Percentiles rank a stretch among this genome's conserved stretches.
These are phyloP conservation scores for Luidia sarsii DNA, from an alignment of 53 echinoderm and acorn worm species.

Conservation along the genomic window DNA sequence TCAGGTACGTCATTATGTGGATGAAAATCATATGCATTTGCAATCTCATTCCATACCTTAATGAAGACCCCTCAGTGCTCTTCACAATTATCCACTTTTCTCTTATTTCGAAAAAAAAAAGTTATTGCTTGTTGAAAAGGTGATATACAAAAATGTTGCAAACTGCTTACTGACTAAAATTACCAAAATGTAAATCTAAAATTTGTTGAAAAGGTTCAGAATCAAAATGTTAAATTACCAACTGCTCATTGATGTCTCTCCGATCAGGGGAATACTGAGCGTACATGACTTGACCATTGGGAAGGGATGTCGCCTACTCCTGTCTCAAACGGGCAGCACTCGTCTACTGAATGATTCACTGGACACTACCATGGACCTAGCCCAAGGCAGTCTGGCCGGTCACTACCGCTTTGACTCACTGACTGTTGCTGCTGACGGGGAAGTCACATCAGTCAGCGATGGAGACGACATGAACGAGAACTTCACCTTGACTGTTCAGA, in stretches of 20 bases:
- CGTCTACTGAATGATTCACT: slow-evolving; percentile 65
- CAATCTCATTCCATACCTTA: too few relatives aligned
- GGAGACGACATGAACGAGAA: slow-evolving; percentile 50
- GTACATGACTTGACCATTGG: slow-evolving; percentile 81
- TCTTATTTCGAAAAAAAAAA: too few relatives aligned
- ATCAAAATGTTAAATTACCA: too few relatives aligned
- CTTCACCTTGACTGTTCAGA: slow-evolving; percentile 67
- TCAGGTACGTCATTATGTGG: slow-evolving; percentile 82
- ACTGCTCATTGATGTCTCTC: too few relatives aligned
- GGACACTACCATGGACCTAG: slow-evolving; percentile 55
- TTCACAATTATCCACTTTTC: neutral
- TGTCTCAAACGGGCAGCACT: slow-evolving; percentile 73
- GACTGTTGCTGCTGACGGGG: slow-evolving; percentile 71
- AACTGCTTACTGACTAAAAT: too few relatives aligned
- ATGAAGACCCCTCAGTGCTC: too few relatives aligned
- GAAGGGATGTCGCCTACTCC: slow-evolving; percentile 76
- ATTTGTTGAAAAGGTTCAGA: too few relatives aligned
- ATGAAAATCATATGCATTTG: too few relatives aligned
- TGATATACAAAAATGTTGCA: too few relatives aligned
- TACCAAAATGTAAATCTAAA: too few relatives aligned
- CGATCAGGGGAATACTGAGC: slow-evolving; percentile 80
- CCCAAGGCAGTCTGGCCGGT: slow-evolving; percentile 56
- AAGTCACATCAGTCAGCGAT: slow-evolving; percentile 71
- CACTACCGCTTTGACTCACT: slow-evolving; percentile 84
- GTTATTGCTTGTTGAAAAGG: too few relatives aligned